Percentiles rank a stretch among this genome's conserved stretches.
These are phyloP conservation scores for Neoascia interrupta DNA, from an alignment of 2,888 invertebrate genomes.

Conservation along the genomic window DNA sequence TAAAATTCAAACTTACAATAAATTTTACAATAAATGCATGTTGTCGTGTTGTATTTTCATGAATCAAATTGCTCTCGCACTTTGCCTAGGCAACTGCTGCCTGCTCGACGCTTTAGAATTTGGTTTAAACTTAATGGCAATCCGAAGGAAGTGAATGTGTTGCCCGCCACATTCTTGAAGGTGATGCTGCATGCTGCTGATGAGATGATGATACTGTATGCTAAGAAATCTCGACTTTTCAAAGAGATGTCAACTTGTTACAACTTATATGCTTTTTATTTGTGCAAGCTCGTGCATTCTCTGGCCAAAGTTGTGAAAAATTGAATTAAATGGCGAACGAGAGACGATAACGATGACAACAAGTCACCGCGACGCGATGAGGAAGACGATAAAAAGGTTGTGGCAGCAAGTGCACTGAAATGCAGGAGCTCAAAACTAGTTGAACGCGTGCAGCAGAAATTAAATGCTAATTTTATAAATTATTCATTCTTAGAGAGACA, in stretches of 20 bases:
- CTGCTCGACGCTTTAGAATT: too few species aligned
- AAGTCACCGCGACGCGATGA: slow-evolving; percentile 30
- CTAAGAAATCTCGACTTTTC: slow-evolving; percentile 57
- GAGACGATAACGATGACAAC: slow-evolving; percentile 57
- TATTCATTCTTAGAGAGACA: slow-evolving; percentile 62
- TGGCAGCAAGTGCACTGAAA: slow-evolving; percentile 27
- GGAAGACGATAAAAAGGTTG: slow-evolving; percentile 52
- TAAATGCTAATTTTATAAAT: slow-evolving; percentile 69
- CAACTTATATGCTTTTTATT: slow-evolving; percentile 14
- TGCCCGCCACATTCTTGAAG: slow-evolving; percentile 44
- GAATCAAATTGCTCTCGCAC: slow-evolving; percentile 60
- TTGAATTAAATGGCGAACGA: slow-evolving; percentile 63
- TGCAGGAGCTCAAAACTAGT: slow-evolving; percentile 62
- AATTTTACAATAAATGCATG: slow-evolving; percentile 66
- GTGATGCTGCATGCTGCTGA: slow-evolving; percentile 40
- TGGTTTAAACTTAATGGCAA: slow-evolving; percentile 6
- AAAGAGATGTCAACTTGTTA: slow-evolving; percentile 63
- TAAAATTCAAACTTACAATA: slow-evolving; percentile 52
- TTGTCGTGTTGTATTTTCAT: slow-evolving; percentile 69
- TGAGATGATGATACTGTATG: slow-evolving; percentile 49
- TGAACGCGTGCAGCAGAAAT: slow-evolving; percentile 69
- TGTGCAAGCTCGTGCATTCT: slow-evolving; percentile 53
- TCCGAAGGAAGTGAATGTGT: slow-evolving; percentile 59
- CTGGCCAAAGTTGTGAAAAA: slow-evolving; percentile 59
- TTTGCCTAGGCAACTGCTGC: too few species aligned